Base-by-base conservation (phyloP, 1,140 invertebrate species). In the Pseudomyrmex flavicornis region DNA sequence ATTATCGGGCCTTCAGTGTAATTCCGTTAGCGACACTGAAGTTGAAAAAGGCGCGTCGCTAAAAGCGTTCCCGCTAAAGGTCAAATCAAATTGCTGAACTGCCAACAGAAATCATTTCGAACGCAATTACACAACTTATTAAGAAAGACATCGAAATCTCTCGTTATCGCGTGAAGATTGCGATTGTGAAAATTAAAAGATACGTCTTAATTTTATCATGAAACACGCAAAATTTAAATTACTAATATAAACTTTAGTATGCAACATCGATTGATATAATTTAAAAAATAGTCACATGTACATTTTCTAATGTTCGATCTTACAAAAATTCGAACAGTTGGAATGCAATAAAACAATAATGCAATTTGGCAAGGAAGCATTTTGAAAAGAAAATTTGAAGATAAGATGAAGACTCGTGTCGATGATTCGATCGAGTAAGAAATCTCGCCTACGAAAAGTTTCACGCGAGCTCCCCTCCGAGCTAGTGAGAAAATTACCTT, bases 1-100 rank as follows among this genome's bases (percentile, higher is more conserved):
- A 94, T 94, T 94, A 94, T 94, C 93, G 92, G 90, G 91, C 90
- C 92, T 94, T 93, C 92, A 90, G 90, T 91, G 91, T 94, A 94
- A 94, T 93, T 93, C 89, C 86, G 91, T 94, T 94, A 94, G 91
- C 92, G 76, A 85, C 80, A 73, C 68, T 90, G 91, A 91, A 92
- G 91, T 91, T 92, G 91, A 92, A 93, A 93, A 94, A 94, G 93
- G 91, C 91, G 85, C 90, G 35, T 35, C 73, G 91, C 89, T 94
- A 93, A 94, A 93, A 93, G 82, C 91, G 91, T 92, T 94, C 92
- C 88, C 91, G 69, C 82, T 69, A 87, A 89, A 89, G 88, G 88
- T 89, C 88, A 89, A 87, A 89, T 88, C 76, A 80, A 70, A 87
- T 89, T 87, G 72, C 56, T 80, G 61, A 85, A 69, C 35, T 54